Base-by-base conservation (phyloP, 2,888 invertebrate genomes). In the Strigamia maritima region DNA sequence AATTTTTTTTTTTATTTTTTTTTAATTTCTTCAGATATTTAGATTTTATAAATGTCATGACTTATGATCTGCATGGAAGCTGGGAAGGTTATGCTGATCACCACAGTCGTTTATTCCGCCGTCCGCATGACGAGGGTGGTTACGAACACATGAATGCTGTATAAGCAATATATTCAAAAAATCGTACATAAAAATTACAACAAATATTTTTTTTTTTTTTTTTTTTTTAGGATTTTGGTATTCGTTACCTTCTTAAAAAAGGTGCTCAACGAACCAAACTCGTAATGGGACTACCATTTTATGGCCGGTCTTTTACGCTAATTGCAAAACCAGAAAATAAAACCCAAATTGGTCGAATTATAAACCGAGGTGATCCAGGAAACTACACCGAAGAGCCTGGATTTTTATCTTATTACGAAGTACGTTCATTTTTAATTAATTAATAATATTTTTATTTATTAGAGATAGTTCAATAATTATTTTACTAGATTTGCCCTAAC, bases 31-130 rank as follows among this genome's bases (percentile, higher is more conserved):
- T 79, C 60, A 81, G 81, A 35, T 65, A 94, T 84, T 88, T 95
- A 80, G 94, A 95, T 85, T 95, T 94, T 94, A 93, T 95, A 82
- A 91, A 94, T 0, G 91, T 96, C 0, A 95, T 96, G 95, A 90
- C 93, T 0, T 95, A 95, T 83, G 95, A 95, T 84, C 94, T 91
- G 87, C 94, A 95, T 82, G 95, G 95, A 0, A 94, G 94, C 83
- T 95, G 95, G 95, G 95, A 95, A 83, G 94, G 93, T 84, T 92
- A 92, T 85, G 95, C 95, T 0, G 95, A 95, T 0, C 95, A 95
- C 84, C 93, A 95, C 0, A 93, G 95, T 0, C 95, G 95, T 0
- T 86, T 95, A 60, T 94, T 91, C 83, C 90, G 92, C 83, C 94
- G 94, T 84, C 92, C 93, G 2, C 92, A 93, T 74, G 94, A 94